These are phyloP conservation scores for Orgyia antiqua DNA, from an alignment of 2,888 invertebrate genomes.

Conservation along the genomic window DNA sequence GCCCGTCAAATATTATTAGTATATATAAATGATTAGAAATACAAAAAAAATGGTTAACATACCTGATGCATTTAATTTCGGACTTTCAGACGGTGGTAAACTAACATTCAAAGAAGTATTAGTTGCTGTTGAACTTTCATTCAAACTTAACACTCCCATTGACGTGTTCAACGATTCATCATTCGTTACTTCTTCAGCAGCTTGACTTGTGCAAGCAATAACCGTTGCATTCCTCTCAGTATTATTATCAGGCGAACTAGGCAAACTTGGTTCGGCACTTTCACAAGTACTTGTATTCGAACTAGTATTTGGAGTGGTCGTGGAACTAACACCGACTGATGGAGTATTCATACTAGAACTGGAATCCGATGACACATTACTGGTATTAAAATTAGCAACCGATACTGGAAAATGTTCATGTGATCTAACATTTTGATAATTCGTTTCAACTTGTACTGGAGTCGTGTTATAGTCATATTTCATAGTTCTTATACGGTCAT, in stretches of 20 bases:
- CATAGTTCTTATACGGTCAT: slow-evolving; percentile 42
- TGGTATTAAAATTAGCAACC: slow-evolving; percentile 46
- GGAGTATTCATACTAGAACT: slow-evolving; percentile 83
- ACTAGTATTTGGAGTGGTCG: slow-evolving; percentile 83
- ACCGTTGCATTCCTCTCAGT: slow-evolving; percentile 30
- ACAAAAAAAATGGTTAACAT: too few relatives aligned
- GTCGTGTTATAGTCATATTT: slow-evolving; percentile 54
- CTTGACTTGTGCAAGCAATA: slow-evolving; percentile 24
- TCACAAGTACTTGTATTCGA: slow-evolving; percentile 84
- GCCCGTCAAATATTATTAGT: too few relatives aligned
- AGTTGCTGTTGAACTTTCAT: slow-evolving; percentile 68
- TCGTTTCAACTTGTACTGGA: slow-evolving; percentile 48
- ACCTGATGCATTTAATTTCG: slow-evolving; percentile 42
- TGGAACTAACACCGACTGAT: slow-evolving; percentile 78
- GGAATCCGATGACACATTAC: slow-evolving; percentile 80
- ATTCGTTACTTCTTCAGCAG: slow-evolving; percentile 40
- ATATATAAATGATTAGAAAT: too few relatives aligned
- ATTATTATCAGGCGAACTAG: slow-evolving; percentile 79
- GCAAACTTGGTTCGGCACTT: slow-evolving; percentile 85
- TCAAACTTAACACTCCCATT: slow-evolving; percentile 59
- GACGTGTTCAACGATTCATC: slow-evolving; percentile 52
- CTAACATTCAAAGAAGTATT: slow-evolving; percentile 66
- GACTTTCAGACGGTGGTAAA: slow-evolving; percentile 61
- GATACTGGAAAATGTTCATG: slow-evolving; percentile 52
- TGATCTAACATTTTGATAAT: slow-evolving; percentile 54